These are phyloP conservation scores for Athetis lepigone DNA, from an alignment of 2,888 invertebrate genomes.

Conservation along the genomic window DNA sequence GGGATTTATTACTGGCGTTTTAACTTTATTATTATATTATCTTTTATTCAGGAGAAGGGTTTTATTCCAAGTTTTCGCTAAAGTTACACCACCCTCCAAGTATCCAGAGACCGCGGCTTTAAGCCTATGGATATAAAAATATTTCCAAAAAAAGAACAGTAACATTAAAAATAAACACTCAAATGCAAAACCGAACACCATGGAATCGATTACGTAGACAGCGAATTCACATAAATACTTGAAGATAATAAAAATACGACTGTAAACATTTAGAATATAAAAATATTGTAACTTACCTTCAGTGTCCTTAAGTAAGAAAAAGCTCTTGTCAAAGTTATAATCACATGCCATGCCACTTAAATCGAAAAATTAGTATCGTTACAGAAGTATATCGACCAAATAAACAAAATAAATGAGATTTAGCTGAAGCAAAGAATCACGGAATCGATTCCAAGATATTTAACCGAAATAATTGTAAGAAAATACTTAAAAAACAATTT, in stretches of 20 bases:
- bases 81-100: constrained; percentile 86
- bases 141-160: constrained; percentile 44
- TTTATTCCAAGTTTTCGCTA: constrained; percentile 56
- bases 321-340: constrained; percentile 61
- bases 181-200: constrained; percentile 73
- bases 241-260: constrained; percentile 60
- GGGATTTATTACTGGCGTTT: constrained; percentile 72
- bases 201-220: constrained; percentile 87
- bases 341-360: constrained; percentile 82
- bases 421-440: constrained; percentile 74
- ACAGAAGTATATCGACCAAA: constrained; percentile 59
- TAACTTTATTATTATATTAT: constrained; percentile 64
- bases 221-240: constrained; percentile 60
- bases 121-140: constrained; percentile 46
- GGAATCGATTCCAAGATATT: constrained; percentile 88
- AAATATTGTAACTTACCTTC: constrained; percentile 83
- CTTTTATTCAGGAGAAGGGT: constrained; percentile 63
- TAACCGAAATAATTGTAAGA: constrained; percentile 57
- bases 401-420: constrained; percentile 62
- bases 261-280: constrained; percentile 64
- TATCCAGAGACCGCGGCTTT: constrained; percentile 75
- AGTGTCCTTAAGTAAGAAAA: constrained; percentile 63
- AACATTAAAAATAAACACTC: constrained; percentile 71
- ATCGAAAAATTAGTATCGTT: constrained; percentile 53
- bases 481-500: constrained; percentile 52